phyloP scores from a whole-genome alignment of 2,113 vertebrate species.

The Eptesicus fuscus region DNA sequence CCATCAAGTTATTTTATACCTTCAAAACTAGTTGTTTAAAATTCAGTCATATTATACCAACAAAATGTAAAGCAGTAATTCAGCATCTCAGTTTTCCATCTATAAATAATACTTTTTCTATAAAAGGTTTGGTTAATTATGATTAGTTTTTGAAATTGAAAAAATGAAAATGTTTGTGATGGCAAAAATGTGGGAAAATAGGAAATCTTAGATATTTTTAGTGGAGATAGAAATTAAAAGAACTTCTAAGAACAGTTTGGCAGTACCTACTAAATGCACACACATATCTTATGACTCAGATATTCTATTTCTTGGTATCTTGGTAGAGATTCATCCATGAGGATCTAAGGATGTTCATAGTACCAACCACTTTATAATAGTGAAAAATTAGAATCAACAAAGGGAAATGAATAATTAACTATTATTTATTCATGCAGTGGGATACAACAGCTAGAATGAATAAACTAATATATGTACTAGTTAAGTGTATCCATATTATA shows the following conservation, averaged over 20 bases:
- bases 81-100: neutral
- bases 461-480: neutral
- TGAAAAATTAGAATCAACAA: conserved; percentile 20
- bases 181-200: neutral
- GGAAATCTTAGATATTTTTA: neutral
- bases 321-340: neutral
- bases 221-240: neutral
- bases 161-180: neutral
- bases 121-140: neutral
- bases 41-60: neutral
- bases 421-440: neutral
- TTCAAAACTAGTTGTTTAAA: conserved; percentile 24
- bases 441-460: neutral
- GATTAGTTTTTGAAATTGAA: neutral
- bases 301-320: neutral
- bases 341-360: neutral
- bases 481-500: neutral
- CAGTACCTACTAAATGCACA: neutral
- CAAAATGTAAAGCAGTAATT: neutral
- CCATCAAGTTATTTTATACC: neutral
- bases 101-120: neutral
- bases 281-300: neutral
- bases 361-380: neutral
- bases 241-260: neutral
- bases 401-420: neutral